These are phyloP conservation scores for Emydocephalus ijimae DNA, from an alignment of 2,113 vertebrate genomes.

Conservation along the genomic window DNA sequence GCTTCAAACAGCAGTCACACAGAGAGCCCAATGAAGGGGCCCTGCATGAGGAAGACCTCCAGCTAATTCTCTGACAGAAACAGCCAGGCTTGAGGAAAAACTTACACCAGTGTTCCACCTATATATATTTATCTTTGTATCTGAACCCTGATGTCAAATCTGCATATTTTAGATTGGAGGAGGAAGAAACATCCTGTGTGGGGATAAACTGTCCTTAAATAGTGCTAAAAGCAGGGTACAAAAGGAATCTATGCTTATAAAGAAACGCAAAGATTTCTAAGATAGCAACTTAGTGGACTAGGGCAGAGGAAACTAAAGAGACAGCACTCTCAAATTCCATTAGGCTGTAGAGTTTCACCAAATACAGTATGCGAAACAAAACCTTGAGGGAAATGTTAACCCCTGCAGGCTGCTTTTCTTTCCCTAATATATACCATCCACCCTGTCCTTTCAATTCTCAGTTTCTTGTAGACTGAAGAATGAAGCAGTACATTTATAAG, in stretches of 20 bases:
- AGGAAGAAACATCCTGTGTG: not conserved
- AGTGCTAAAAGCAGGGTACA: not conserved
- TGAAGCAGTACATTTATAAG: not conserved
- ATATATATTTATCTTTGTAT: not conserved
- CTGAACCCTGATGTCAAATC: not conserved
- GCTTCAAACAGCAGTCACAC: conserved; percentile 58
- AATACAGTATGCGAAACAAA: not conserved
- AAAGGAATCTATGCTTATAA: not conserved
- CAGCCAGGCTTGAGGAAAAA: not conserved
- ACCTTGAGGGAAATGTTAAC: not conserved
- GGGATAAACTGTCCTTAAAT: not conserved
- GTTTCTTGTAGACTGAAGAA: conserved; percentile 24
- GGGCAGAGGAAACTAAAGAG: not conserved
- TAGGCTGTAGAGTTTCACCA: not conserved
- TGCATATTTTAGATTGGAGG: not conserved
- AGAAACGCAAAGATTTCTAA: not conserved
- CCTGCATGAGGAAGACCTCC: not conserved
- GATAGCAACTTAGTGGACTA: not conserved
- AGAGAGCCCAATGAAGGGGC: conserved; percentile 34
- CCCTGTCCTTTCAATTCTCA: conserved; percentile 15
- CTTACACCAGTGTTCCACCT: not conserved
- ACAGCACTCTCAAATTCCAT: no score
- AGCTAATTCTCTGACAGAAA: conserved; percentile 35
- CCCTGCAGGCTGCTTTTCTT: not conserved
- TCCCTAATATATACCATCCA: not conserved